Evolutionary conservation across 2,797 vertebrate species (phyloP).

Genomic region (Lacerta viridis): DNA sequence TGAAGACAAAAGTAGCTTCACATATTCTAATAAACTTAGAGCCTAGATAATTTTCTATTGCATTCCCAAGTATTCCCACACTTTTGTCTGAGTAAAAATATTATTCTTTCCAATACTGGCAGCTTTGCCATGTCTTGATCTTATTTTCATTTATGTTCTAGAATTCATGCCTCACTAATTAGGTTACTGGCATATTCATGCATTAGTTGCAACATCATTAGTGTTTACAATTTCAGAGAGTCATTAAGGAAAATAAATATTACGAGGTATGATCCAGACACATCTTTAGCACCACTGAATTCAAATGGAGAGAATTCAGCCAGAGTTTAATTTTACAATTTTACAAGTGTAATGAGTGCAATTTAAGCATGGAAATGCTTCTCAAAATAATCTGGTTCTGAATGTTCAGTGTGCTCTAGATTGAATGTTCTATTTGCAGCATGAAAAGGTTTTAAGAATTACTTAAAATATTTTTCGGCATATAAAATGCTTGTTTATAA

Average conservation of each 20-base stretch:
- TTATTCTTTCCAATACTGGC: not conserved
- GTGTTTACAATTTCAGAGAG: not conserved
- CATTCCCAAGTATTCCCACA: not conserved
- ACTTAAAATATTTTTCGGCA: constrained; percentile 35
- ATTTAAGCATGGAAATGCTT: not conserved
- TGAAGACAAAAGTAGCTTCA: constrained; percentile 1
- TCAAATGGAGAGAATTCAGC: not conserved
- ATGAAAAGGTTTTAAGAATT: constrained; percentile 66
- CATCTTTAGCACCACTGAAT: not conserved
- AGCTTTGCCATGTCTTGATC: not conserved
- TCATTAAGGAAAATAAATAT: constrained; percentile 32
- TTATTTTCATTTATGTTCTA: not conserved
- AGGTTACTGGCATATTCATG: not conserved
- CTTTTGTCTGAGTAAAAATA: not conserved
- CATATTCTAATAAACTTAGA: not conserved
- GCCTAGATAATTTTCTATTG: not conserved
- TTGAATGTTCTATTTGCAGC: constrained; percentile 63
- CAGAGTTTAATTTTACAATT: not conserved
- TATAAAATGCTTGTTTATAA: not conserved
- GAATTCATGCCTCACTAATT: not conserved
- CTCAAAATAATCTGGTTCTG: not conserved
- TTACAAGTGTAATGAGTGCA: not conserved
- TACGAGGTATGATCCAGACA: not conserved
- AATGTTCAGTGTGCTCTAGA: not conserved
- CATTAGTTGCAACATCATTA: not conserved